Base-by-base conservation (phyloP, 2,113 vertebrate genomes). In the Centrocercus urophasianus region DNA sequence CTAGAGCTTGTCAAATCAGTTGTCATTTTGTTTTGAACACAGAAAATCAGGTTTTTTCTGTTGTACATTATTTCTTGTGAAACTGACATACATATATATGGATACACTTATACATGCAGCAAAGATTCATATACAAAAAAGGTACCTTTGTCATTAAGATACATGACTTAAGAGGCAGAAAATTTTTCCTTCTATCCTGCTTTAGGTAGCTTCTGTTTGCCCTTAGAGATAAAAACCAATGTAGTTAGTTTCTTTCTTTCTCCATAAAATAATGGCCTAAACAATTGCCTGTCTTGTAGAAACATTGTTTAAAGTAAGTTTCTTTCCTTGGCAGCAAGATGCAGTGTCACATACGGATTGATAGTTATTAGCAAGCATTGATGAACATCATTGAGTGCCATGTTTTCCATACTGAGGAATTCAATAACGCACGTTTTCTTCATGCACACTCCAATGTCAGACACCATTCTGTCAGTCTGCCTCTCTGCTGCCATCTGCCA, bases 291-390 rank as follows among this genome's bases (percentile, higher is more conserved):
- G 8, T 67, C 61, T 92, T 92, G 42, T 52, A 86, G 95, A 92
- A 88, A 40, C n/a, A 34, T 24, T 84, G 66, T 84, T 92, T 90
- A 90, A 0, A 0, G 22, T 75, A 86, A 47, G 8, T 78, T 83
- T 52, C 81, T 81, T 92, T 65, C 57, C 86, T 61, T 88, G 69
- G 60, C 80, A 84, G 88, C 72, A 81, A 92, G 80, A 73, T 81
- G 38, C 61, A 73, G 66, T 88, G 52, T 65, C 63, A 61, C 32
- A 34, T 48, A 25, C 38, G 78, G 90, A 94, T 72, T 69, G 79
- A 81, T 77, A 64, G 60, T 52, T 86, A 56, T 77, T 54, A 54
- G 52, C 52, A 54, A 54, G 27, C 52, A 14, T 28, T 54, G 52
- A 54, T 54, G 27, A 54, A 54, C 8, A 27, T 28, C 27, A 16